Evolutionary conservation across 2,888 invertebrate species (phyloP), one percentile per base, ranked within the genome.

Genomic region (Tryphoninae sp.): DNA sequence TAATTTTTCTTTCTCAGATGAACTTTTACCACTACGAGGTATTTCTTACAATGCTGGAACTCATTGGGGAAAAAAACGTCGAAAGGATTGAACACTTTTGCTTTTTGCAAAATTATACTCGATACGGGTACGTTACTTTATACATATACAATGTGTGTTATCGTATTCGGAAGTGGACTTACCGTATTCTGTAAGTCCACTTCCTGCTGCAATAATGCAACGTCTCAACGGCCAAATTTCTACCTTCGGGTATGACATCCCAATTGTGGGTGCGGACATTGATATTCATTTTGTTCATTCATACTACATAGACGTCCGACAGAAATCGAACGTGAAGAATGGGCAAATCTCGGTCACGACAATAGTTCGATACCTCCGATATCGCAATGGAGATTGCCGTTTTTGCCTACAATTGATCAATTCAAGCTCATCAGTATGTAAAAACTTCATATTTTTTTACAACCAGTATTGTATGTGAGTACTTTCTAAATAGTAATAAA

Each of bases 11-110:
- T 23, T 67, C 88, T 62, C 86, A 93, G 92, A 89, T 93, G 0
- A 93, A 93, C 86, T 92, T 92, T 82, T 94, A 94, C 86, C 90
- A 93, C 83, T 93, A 94, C 81, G 94, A 94, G 90, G 92, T 93
- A 3, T 93, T 93, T 83, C 86, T 92, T 26, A 92, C 92, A 19
- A 91, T 94, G 59, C 86, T 93, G 79, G 89, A 92, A 64, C 88
- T 93, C 11, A 77, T 91, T 45, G 83, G 84, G 33, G 86, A 88
- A 42, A 87, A 86, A 73, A 86, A 87, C 65, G 80, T 86, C 61
- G 83, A 88, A 45, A 86, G 86, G 61, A 88, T 85, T 58, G 86
- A 87, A 81, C 86, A 88, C 61, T 84, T 90, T 26, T 86, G 80
- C 61, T 91, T 90, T 51, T 80, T 91, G 40, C 86, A 88, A 84